phyloP scores from a whole-genome alignment of 2,797 vertebrate species.

The Myotis myotis region DNA sequence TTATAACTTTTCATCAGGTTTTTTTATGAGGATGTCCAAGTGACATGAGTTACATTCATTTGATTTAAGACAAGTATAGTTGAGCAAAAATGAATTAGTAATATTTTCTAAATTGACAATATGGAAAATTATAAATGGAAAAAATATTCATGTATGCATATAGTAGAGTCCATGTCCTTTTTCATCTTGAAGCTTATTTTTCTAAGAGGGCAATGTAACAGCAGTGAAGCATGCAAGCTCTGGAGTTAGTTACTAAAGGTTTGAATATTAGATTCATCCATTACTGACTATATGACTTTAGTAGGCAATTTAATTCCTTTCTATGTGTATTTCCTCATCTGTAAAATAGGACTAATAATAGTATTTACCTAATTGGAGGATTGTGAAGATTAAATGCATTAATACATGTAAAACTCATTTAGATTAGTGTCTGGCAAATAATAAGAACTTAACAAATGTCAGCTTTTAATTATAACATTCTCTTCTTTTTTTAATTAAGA shows the following conservation, averaged over 20 bases:
- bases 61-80: neutral
- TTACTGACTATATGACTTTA: conserved; percentile 13
- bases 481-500: neutral
- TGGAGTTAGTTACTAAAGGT: neutral
- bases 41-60: neutral
- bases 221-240: neutral
- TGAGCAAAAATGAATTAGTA: conserved; percentile 22
- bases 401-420: neutral
- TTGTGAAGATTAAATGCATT: neutral
- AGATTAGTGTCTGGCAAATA: neutral
- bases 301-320: neutral
- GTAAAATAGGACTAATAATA: neutral
- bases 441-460: neutral
- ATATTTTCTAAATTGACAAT: conserved; percentile 23
- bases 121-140: conserved; percentile 1
- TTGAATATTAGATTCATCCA: neutral
- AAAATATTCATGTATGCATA: neutral
- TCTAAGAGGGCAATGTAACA: neutral
- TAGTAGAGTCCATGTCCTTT: neutral
- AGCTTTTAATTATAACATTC: conserved; percentile 15
- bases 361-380: neutral
- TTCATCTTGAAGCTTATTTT: conserved; percentile 11
- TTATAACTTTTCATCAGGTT: neutral
- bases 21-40: conserved; percentile 26
- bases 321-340: neutral